These are phyloP conservation scores for Cyphomyrus discorhynchus DNA, from an alignment of 2,113 vertebrate genomes.

Conservation along the genomic window DNA sequence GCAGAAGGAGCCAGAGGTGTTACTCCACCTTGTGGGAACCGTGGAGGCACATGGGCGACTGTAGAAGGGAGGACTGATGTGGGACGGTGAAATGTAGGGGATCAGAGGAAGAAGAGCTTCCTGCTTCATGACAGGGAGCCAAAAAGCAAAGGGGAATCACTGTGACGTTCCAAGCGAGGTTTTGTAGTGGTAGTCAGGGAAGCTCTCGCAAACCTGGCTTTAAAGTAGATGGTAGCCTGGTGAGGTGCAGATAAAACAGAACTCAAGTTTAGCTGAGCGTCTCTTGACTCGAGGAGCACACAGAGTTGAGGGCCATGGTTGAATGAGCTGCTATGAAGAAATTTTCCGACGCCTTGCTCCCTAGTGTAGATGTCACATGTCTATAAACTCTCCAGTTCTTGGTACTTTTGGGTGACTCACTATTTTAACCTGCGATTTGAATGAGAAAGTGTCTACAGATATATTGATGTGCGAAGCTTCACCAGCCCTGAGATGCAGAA, in stretches of 20 bases:
- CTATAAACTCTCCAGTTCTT: neutral
- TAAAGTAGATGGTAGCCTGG: neutral
- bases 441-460: neutral
- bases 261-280: neutral
- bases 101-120: neutral
- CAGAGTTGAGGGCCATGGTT: neutral
- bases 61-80: neutral
- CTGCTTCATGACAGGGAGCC: neutral
- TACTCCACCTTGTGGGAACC: neutral
- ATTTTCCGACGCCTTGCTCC: neutral
- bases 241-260: neutral
- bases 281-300: neutral
- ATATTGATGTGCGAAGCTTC: neutral
- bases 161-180: neutral
- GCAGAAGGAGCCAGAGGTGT: neutral
- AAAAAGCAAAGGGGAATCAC: neutral
- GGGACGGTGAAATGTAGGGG: neutral
- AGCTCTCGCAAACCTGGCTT: neutral
- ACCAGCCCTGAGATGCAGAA: neutral
- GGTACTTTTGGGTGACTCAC: neutral
- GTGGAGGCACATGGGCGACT: neutral
- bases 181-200: neutral
- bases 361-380: neutral
- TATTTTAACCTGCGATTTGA: neutral
- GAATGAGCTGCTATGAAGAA: neutral